Evolutionary conservation across 2,888 invertebrate genomes (phyloP).

Genomic region (Agrenia bidenticulata): DNA sequence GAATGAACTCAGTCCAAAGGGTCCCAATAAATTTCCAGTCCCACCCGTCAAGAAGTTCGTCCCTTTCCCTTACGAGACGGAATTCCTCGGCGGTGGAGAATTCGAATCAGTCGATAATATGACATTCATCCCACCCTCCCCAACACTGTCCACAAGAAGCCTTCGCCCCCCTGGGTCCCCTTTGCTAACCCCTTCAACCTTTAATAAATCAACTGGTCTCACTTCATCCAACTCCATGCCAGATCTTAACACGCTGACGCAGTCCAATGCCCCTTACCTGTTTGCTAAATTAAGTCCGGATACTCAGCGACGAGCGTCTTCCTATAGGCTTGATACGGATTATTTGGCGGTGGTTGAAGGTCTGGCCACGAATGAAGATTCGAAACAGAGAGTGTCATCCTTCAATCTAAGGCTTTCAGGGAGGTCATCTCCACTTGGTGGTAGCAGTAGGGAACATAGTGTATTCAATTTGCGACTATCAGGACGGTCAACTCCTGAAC

Average conservation of each 20-base stretch:
- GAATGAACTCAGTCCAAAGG: not conserved
- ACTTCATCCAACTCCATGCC: constrained; percentile 21
- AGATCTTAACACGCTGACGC: constrained; percentile 16
- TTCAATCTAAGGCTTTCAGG: constrained; percentile 25
- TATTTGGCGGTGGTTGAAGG: constrained; percentile 25
- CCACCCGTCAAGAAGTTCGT: constrained; percentile 23
- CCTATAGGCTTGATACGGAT: constrained; percentile 18
- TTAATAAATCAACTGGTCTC: too few relatives aligned
- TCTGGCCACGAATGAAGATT: constrained; percentile 12
- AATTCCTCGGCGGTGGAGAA: constrained; percentile 24
- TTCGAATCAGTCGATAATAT: not conserved
- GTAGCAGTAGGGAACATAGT: constrained; percentile 23
- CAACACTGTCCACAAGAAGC: constrained; percentile 15
- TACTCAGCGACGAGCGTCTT: constrained; percentile 14
- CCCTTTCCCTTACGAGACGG: constrained; percentile 27
- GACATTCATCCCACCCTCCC: constrained; percentile 5
- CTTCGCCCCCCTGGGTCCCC: not conserved
- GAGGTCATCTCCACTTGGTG: not conserved
- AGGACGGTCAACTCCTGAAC: not conserved
- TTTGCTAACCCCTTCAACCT: not conserved
- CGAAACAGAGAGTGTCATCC: constrained; percentile 12
- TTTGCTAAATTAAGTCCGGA: constrained; percentile 17
- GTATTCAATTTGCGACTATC: constrained; percentile 17
- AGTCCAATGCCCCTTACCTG: constrained; percentile 16
- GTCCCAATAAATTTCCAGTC: not conserved